Conservation (phyloP, 2,113 vertebrate species). For the Nannospalax galili region DNA sequence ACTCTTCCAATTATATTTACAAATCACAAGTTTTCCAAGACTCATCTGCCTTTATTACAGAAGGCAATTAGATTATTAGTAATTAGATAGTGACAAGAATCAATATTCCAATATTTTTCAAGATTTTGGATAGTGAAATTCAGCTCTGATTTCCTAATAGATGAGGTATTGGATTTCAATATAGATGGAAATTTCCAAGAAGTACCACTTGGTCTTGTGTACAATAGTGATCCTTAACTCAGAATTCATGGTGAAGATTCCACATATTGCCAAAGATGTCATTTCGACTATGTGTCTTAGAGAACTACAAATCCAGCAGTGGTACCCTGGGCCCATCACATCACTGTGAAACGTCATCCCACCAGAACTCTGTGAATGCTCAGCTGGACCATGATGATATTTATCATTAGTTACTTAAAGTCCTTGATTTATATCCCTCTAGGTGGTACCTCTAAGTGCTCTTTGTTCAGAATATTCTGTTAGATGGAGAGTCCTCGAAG, state of each 20-base stretch:
- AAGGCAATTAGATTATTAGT: background rate
- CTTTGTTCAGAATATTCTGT: background rate
- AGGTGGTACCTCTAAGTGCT: background rate
- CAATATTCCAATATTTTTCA: background rate
- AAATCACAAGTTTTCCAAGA: background rate
- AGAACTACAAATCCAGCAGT: background rate
- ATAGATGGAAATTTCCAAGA: background rate
- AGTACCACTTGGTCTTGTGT: background rate
- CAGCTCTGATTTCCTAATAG: background rate
- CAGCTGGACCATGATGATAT: background rate
- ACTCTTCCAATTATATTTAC: background rate
- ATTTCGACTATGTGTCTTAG: background rate
- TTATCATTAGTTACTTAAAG: background rate
- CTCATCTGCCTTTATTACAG: background rate
- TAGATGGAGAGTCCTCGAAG: background rate
- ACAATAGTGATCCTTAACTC: background rate
- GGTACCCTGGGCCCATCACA: background rate
- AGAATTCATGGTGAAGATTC: background rate
- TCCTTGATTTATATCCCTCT: background rate
- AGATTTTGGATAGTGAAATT: background rate
- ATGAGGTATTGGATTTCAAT: background rate
- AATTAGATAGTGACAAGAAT: background rate
- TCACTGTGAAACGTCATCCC: background rate
- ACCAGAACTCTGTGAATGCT: background rate
- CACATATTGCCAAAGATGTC: background rate